phyloP scores from a whole-genome alignment of 2,113 vertebrate genomes.

The Myrmecobius fasciatus region DNA sequence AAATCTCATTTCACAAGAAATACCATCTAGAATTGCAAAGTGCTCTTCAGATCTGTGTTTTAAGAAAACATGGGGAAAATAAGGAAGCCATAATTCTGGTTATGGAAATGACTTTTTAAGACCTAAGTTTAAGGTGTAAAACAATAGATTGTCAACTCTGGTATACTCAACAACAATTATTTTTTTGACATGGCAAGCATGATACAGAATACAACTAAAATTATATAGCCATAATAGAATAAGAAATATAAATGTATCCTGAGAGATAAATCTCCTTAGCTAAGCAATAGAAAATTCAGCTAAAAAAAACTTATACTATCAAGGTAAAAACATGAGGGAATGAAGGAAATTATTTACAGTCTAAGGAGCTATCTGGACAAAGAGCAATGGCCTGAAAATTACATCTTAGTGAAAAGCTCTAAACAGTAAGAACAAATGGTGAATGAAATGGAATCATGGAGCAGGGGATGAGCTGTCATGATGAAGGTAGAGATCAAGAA shows the following conservation, averaged over 20 bases:
- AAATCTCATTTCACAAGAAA: neutral
- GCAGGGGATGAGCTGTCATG: neutral
- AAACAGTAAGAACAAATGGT: constrained; percentile 8
- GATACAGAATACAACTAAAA: neutral
- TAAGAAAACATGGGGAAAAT: neutral
- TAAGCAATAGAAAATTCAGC: neutral
- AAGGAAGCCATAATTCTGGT: neutral
- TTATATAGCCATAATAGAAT: neutral
- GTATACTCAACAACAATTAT: neutral
- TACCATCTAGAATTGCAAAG: neutral
- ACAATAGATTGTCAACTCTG: neutral
- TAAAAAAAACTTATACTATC: neutral
- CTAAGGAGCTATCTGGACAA: neutral
- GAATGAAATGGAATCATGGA: neutral
- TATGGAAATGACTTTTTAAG: neutral
- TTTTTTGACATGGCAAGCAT: neutral
- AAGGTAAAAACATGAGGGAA: neutral
- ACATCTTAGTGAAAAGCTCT: constrained; percentile 1
- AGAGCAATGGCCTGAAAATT: neutral
- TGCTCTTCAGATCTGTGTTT: neutral
- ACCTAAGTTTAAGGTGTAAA: neutral
- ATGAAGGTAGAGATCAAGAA: neutral
- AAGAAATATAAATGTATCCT: neutral
- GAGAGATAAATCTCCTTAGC: neutral
- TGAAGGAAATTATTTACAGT: neutral